Evolutionary conservation across 2,888 invertebrate species (phyloP).

Genomic region (Thecophora atra): DNA sequence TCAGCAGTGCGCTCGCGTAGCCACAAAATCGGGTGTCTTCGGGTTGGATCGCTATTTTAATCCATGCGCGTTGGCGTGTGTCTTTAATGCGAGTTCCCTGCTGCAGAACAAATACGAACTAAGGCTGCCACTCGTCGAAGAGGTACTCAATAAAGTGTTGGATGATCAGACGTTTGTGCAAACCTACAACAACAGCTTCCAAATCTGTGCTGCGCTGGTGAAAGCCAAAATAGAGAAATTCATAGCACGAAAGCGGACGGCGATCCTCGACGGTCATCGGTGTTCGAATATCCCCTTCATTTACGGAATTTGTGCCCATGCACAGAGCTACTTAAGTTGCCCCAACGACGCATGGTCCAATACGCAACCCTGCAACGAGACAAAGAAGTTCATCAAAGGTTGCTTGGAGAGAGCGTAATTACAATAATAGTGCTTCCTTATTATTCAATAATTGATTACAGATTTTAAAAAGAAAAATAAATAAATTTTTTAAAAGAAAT

Average conservation of each 20-base stretch:
- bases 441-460: not conserved
- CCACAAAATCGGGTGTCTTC: conserved; percentile 26
- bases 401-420: conserved; percentile 19
- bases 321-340: conserved; percentile 24
- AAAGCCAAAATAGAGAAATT: conserved; percentile 10
- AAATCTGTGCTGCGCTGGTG: conserved; percentile 17
- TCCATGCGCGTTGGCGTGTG: conserved; percentile 38
- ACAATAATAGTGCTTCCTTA: too few species aligned
- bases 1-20: conserved; percentile 5
- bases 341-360: conserved; percentile 21
- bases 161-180: conserved; percentile 14
- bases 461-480: not conserved
- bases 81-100: conserved; percentile 21
- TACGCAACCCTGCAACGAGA: conserved; percentile 22
- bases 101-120: conserved; percentile 5
- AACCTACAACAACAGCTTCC: conserved; percentile 24
- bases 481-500: not conserved
- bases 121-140: conserved; percentile 11
- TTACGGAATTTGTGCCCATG: conserved; percentile 30
- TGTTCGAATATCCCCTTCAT: conserved; percentile 14
- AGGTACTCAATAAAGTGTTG: conserved; percentile 6
- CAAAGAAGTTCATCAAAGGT: conserved; percentile 17
- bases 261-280: conserved; percentile 14
- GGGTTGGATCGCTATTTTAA: conserved; percentile 25
- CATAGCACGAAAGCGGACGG: conserved; percentile 10